Conservation (phyloP, 64 coral and sea anemone species). For the Stichodactyla mertensii region DNA sequence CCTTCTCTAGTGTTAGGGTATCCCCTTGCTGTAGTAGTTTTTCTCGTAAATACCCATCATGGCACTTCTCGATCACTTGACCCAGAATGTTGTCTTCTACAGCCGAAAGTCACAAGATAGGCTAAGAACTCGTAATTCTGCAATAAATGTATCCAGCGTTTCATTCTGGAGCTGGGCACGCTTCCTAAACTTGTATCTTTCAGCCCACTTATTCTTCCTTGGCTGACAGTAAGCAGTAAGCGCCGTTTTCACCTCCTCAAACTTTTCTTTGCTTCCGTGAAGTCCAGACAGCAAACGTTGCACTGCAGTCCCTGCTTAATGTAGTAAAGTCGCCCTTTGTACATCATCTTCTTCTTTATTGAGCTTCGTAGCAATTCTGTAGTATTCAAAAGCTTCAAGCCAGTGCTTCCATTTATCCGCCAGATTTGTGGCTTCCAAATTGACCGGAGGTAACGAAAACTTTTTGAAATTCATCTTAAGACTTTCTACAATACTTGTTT, state of each 20-base stretch:
- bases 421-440: constrained; percentile 33
- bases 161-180: constrained; percentile 29
- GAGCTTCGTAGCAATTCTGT: constrained; percentile 31
- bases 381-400: constrained; percentile 48
- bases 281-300: constrained; percentile 45
- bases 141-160: constrained; percentile 29
- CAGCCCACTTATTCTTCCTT: constrained; percentile 34
- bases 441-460: constrained; percentile 17
- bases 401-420: constrained; percentile 39
- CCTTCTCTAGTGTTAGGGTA: constrained; percentile 42
- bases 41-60: constrained; percentile 40
- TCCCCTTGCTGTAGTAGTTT: constrained; percentile 37
- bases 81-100: constrained; percentile 44
- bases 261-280: constrained; percentile 31
- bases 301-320: constrained; percentile 46
- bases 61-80: constrained; percentile 48
- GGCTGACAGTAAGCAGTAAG: constrained; percentile 13
- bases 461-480: not conserved
- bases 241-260: constrained; percentile 20
- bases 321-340: constrained; percentile 42
- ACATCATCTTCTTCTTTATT: constrained; percentile 37
- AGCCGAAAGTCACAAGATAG: constrained; percentile 27
- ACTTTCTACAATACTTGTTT: too few species aligned
- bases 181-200: constrained; percentile 45
- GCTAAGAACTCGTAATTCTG: constrained; percentile 29